Evolutionary conservation across 2,888 invertebrate genomes (phyloP).

Genomic region (Arge pagana): DNA sequence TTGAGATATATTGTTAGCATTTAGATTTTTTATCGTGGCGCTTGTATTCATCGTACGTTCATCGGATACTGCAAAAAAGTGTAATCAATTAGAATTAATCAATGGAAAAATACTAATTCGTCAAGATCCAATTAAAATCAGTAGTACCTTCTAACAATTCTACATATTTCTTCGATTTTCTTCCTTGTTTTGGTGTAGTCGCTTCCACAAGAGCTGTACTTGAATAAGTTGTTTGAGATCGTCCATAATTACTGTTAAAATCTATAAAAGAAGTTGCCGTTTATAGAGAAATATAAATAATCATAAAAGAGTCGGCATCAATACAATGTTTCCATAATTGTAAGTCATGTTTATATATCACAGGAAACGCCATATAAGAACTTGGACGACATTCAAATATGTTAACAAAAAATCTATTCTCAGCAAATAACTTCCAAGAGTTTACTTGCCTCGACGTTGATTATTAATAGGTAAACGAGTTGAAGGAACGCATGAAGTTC

Average conservation of each 20-base stretch:
- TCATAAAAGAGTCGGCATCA: too few species aligned
- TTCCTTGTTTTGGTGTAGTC: conserved; percentile 59
- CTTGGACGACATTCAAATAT: neutral
- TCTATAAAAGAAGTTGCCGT: neutral
- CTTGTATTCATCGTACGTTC: conserved; percentile 68
- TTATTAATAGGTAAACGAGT: neutral
- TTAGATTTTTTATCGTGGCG: conserved; percentile 70
- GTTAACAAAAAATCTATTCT: neutral
- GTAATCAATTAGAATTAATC: neutral
- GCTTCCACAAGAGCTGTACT: conserved; percentile 43
- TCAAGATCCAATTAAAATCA: neutral
- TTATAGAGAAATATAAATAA: too few species aligned
- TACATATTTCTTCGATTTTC: conserved; percentile 64
- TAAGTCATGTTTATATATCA: too few species aligned
- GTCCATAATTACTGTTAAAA: conserved; percentile 29
- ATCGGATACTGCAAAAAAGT: conserved; percentile 64
- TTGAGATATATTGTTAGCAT: conserved; percentile 69
- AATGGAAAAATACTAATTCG: conserved; percentile 1
- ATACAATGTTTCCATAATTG: too few species aligned
- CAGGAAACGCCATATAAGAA: neutral
- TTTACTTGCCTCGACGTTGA: too few species aligned
- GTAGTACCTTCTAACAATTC: conserved; percentile 70
- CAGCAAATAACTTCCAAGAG: too few species aligned
- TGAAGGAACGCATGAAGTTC: neutral
- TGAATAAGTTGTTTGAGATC: conserved; percentile 40